Evolutionary conservation across 2,113 vertebrate species (phyloP).

Genomic region (Nycticebus coucang): DNA sequence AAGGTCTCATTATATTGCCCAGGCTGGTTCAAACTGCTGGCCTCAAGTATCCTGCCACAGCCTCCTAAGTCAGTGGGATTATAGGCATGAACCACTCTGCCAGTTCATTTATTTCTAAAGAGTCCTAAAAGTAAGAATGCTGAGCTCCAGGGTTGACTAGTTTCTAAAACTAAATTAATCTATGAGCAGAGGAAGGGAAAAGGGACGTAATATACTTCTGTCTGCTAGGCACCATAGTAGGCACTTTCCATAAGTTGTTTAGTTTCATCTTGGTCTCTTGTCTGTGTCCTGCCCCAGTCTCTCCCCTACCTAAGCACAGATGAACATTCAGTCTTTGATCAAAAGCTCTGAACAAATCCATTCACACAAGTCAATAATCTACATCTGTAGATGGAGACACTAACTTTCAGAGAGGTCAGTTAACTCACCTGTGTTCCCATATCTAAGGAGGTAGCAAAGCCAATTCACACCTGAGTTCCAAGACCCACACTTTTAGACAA

Average conservation of each 20-base stretch:
- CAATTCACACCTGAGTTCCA: background rate
- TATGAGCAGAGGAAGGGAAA: slow-evolving; percentile 52
- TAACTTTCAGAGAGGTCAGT: slow-evolving; percentile 18
- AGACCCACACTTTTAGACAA: background rate
- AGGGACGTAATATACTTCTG: slow-evolving; percentile 61
- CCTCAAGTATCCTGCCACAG: too few species aligned
- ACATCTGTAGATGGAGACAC: background rate
- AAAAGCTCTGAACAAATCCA: slow-evolving; percentile 11
- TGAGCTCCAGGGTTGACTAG: slow-evolving; percentile 25
- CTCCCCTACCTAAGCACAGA: slow-evolving; percentile 10
- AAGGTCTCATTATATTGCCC: too few species aligned
- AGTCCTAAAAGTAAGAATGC: slow-evolving; percentile 26
- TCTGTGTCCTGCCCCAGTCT: background rate
- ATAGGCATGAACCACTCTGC: too few species aligned
- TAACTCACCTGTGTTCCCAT: background rate
- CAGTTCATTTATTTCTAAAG: background rate
- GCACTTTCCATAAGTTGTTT: slow-evolving; percentile 70
- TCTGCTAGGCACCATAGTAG: slow-evolving; percentile 58
- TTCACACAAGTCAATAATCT: slow-evolving; percentile 14
- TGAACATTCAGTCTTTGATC: background rate
- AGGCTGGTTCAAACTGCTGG: too few species aligned
- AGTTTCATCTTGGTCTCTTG: slow-evolving; percentile 65
- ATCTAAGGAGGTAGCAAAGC: slow-evolving; percentile 21
- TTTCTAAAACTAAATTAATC: slow-evolving; percentile 45
- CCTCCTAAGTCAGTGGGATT: too few species aligned